Evolutionary conservation across 2,888 invertebrate genomes (phyloP), one percentile per base, ranked within the genome.

Genomic region (Reticulitermes lucifugus): DNA sequence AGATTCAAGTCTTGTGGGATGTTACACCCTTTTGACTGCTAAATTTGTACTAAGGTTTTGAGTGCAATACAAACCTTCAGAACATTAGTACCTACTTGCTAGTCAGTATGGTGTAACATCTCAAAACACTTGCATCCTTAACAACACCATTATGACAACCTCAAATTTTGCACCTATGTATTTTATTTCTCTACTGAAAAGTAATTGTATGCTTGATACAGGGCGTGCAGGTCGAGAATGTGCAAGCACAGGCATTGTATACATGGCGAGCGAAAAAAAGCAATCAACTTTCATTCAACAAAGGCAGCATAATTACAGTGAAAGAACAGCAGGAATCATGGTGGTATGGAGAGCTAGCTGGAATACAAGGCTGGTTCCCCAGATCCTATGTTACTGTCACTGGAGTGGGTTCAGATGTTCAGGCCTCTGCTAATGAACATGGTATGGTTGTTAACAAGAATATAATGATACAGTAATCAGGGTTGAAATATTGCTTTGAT

Each of bases 241-340:
- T 92, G 73, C 90, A 91, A 88, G 93, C 91, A 3, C 91, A 91
- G 85, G 92, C 93, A 4, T 88, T 93, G 84, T 94, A 93, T 89
- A 92, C 92, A 22, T 94, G 94, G 92, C 91, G 92, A 88, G 94
- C 94, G 22, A 92, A 92, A 77, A 93, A 92, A 88, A 92, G 93
- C 81, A 92, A 92, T 87, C 94, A 94, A 88, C 90, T 95, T 83
- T 91, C 93, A 0, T 94, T 95, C 88, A 91, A 92, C 86, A 94
- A 94, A 89, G 94, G 94, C 84, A 94, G 94, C 88, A 89, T 91
- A 29, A 92, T 95, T 85, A 90, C 90, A 85, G 93, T 95, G 41
- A 91, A 92, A 84, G 94, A 94, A 88, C 93, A 94, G 89, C 91
- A 94, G 91, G 93, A 93, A 84, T 92, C 93, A 90, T 94, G 94